Base-by-base conservation (phyloP, 37 sponge, comb jelly and placozoan genomes). In the Mnemiopsis leidyi region DNA sequence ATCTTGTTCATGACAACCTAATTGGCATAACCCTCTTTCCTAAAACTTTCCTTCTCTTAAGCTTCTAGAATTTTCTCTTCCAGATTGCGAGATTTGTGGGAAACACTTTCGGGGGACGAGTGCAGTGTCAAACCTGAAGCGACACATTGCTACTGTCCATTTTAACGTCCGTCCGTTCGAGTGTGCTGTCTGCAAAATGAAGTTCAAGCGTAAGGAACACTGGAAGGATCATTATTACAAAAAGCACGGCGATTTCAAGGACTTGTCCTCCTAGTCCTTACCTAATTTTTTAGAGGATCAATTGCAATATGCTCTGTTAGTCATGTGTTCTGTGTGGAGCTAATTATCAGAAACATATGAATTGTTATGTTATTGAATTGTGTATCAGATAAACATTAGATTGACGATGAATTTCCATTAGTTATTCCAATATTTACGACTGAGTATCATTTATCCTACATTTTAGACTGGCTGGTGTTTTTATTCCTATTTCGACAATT, bases 201-300 rank as follows among this genome's bases (percentile, higher is more conserved):
- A 7, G 39, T 85, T 39, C 23, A 85, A 85, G 48, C 32, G 90
- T 16, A 39, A 39, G 61, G 90, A 38, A n/a, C 90, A 85, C 36
- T 37, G 33, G 24, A 85, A 39, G 26, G 61, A 33, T 20, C 90
- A 85, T 77, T 31, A 34, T 9, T 31, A 33, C 0, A 34, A 31
- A 32, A 77, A 77, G 79, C 79, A 77, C 36, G 61, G 61, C 61
- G 61, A 48, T n/a, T n/a, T n/a, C n/a, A n/a, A n/a, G n/a, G n/a
- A n/a, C n/a, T n/a, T n/a, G n/a, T n/a, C n/a, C n/a, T n/a, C n/a
- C n/a, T n/a, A n/a, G n/a, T n/a, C n/a, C n/a, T n/a, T n/a, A n/a
- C n/a, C n/a, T n/a, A n/a, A n/a, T n/a, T n/a, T n/a, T n/a, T n/a
- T n/a, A n/a, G n/a, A n/a, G n/a, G n/a, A n/a, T n/a, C n/a, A n/a